Conservation (phyloP, 2,888 invertebrate species). For the Apeira syringaria region DNA sequence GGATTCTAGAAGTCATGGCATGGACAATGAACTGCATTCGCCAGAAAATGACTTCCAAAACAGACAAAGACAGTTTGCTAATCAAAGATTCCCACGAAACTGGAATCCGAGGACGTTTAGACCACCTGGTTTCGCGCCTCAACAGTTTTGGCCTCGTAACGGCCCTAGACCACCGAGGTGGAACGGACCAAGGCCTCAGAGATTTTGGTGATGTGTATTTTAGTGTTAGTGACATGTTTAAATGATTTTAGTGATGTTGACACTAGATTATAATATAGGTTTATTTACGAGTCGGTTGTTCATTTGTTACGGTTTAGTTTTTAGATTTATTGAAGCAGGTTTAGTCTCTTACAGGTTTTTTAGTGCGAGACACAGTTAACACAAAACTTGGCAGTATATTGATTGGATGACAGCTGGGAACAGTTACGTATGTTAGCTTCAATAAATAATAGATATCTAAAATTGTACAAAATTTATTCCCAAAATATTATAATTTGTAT, state of each 20-base stretch:
- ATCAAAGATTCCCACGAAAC: constrained; percentile 66
- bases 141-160: constrained; percentile 58
- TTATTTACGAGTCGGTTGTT: constrained; percentile 1
- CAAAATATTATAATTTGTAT: too few relatives aligned
- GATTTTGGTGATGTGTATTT: constrained; percentile 69
- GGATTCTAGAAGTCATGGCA: constrained; percentile 46
- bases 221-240: constrained; percentile 10
- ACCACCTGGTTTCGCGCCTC: constrained; percentile 36
- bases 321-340: constrained; percentile 3
- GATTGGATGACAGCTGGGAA: too few relatives aligned
- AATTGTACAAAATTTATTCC: too few relatives aligned
- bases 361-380: too few relatives aligned
- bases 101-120: constrained; percentile 48
- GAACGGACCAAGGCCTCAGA: constrained; percentile 64
- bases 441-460: too few relatives aligned
- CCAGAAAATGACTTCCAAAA: constrained; percentile 51
- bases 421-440: too few relatives aligned
- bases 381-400: too few relatives aligned
- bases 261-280: constrained; percentile 7
- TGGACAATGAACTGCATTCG: constrained; percentile 34
- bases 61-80: constrained; percentile 44
- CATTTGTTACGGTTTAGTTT: neutral
- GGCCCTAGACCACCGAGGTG: constrained; percentile 66
- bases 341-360: too few relatives aligned
- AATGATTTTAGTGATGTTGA: constrained; percentile 28